Conservation (phyloP, 1,140 invertebrate genomes). For the Rhizoglyphus robini region DNA sequence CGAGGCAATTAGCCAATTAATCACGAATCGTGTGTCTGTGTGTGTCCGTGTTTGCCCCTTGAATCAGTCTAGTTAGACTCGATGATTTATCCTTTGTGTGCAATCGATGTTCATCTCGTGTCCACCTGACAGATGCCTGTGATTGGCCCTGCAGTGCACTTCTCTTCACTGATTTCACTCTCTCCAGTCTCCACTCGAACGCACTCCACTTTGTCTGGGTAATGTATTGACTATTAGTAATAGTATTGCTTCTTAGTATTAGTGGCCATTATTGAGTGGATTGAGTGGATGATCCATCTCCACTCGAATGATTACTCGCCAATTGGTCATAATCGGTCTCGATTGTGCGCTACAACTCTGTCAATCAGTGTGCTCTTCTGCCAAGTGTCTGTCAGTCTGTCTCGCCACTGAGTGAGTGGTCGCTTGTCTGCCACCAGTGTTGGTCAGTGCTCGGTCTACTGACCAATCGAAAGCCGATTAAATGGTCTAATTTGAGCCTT, state of each 20-base stretch:
- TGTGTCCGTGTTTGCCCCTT: background rate
- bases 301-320: background rate
- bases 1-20: too few relatives aligned
- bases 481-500: background rate
- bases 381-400: background rate
- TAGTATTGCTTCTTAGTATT: too few relatives aligned
- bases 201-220: background rate
- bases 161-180: too few relatives aligned
- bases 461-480: background rate
- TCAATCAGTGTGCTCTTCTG: background rate
- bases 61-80: background rate
- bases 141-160: too few relatives aligned
- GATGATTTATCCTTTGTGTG: background rate
- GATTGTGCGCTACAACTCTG: too few relatives aligned
- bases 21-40: background rate
- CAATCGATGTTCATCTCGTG: background rate
- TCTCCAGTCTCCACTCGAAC: background rate
- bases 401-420: background rate
- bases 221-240: too few relatives aligned
- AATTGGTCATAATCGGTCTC: background rate
- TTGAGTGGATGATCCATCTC: background rate
- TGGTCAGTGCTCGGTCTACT: too few relatives aligned
- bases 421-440: too few relatives aligned
- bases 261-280: too few relatives aligned
- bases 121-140: too few relatives aligned